phyloP scores from a whole-genome alignment of 2,797 vertebrate genomes.

The Podarcis siculus region DNA sequence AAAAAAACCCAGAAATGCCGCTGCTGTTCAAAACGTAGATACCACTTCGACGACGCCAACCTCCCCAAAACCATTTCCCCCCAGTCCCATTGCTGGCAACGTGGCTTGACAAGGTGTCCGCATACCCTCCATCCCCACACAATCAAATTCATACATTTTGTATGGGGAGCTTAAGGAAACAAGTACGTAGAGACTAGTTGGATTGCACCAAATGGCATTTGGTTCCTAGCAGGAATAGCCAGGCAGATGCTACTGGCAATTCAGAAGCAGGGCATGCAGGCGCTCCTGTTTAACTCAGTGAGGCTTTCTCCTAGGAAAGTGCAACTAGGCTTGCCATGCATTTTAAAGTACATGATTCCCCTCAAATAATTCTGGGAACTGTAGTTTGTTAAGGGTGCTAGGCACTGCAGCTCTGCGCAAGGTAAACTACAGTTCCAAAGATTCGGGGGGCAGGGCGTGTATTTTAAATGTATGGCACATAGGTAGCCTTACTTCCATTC shows the following conservation, averaged over 20 bases:
- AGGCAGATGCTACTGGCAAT: neutral
- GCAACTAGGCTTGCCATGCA: no score
- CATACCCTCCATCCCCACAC: no score
- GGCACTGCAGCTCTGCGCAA: no score
- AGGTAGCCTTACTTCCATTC: neutral
- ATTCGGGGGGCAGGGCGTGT: no score
- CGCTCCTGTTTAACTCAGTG: no score
- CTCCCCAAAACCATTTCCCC: no score
- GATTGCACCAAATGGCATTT: neutral
- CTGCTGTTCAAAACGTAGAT: neutral
- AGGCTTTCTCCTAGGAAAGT: no score
- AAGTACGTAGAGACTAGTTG: neutral
- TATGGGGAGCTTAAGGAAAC: neutral
- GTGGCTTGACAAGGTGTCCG: neutral
- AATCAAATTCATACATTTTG: neutral
- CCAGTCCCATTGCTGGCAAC: neutral
- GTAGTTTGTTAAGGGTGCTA: no score
- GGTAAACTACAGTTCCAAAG: no score
- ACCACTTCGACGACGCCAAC: neutral
- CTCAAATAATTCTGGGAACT: no score
- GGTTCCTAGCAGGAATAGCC: neutral
- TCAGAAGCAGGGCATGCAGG: neutral
- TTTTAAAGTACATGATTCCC: no score
- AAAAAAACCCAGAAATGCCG: neutral
- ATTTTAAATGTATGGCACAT: no score